phyloP scores from a whole-genome alignment of 2,113 vertebrate species.

The Catharus minimus region DNA sequence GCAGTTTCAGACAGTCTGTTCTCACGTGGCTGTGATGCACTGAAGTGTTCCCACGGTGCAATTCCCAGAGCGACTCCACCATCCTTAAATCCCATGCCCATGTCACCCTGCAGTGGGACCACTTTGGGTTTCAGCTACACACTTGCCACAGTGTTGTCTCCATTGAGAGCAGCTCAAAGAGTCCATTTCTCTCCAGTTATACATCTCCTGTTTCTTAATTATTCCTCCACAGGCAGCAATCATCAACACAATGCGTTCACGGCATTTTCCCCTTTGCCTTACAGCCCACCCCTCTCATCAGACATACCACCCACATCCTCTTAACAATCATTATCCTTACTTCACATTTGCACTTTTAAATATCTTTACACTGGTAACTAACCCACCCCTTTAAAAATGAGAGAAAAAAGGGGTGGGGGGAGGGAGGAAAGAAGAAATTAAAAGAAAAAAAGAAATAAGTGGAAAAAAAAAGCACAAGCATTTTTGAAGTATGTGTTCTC shows the following conservation, averaged over 20 bases:
- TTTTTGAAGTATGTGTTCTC: slow-evolving; percentile 18
- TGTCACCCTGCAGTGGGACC: not conserved
- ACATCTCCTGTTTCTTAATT: not conserved
- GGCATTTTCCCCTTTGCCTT: slow-evolving; percentile 6
- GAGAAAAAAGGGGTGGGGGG: not conserved
- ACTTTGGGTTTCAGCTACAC: not conserved
- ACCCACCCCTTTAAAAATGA: not conserved
- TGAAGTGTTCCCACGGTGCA: not conserved
- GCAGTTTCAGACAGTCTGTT: slow-evolving; percentile 6
- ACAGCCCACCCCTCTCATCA: slow-evolving; percentile 19
- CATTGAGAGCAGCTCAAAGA: slow-evolving; percentile 31
- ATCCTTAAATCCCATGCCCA: not conserved
- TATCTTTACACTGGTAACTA: slow-evolving; percentile 16
- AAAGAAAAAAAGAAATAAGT: not conserved
- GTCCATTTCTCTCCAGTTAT: slow-evolving; percentile 25
- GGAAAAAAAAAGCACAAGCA: not conserved
- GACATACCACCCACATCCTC: slow-evolving; percentile 64
- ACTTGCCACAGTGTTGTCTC: slow-evolving; percentile 8
- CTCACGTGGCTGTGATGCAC: not conserved
- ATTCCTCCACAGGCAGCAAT: not conserved
- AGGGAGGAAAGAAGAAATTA: not conserved
- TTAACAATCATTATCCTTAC: slow-evolving; percentile 28
- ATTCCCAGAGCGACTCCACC: not conserved
- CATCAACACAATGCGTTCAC: not conserved
- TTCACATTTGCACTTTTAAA: slow-evolving; percentile 39